These are phyloP conservation scores for Caenorhabditis sp. DNA, from an alignment of 2,888 invertebrate species.

Conservation along the genomic window DNA sequence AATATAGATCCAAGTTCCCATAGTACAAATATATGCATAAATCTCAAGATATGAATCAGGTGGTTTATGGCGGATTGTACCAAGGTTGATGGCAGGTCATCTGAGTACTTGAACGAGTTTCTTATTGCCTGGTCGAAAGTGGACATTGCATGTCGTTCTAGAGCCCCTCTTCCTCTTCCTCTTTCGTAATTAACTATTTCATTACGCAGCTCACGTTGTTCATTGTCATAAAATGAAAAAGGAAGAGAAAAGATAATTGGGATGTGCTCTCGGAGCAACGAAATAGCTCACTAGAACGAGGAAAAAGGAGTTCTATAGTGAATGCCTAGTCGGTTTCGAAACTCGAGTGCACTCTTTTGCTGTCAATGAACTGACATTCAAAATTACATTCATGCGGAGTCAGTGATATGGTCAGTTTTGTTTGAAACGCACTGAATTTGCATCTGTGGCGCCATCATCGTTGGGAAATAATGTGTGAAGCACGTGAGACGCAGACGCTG, in stretches of 20 bases:
- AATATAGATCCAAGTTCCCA: conserved; percentile 31
- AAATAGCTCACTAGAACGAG: too few relatives aligned
- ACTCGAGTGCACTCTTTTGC: not conserved
- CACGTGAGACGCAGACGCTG: conserved; percentile 18
- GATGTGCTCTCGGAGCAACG: conserved; percentile 5
- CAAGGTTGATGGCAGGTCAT: conserved; percentile 40
- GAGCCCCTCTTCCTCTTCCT: conserved; percentile 20
- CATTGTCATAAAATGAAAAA: conserved; percentile 41
- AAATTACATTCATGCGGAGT: conserved; percentile 11
- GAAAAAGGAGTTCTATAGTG: not conserved
- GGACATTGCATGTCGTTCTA: conserved; percentile 44
- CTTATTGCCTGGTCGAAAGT: conserved; percentile 43
- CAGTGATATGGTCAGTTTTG: conserved; percentile 24
- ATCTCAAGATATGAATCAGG: conserved; percentile 52
- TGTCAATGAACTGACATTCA: conserved; percentile 8
- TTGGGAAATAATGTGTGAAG: conserved; percentile 18
- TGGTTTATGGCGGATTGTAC: conserved; percentile 41
- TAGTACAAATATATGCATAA: conserved; percentile 33
- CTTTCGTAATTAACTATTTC: conserved; percentile 48
- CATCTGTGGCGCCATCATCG: conserved; percentile 35
- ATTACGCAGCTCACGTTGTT: conserved; percentile 54
- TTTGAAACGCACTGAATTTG: conserved; percentile 24
- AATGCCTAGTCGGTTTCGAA: not conserved
- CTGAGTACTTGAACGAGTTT: conserved; percentile 33
- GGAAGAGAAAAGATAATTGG: conserved; percentile 39